Evolutionary conservation across 2,113 vertebrate species (phyloP), one percentile per base, ranked within the genome.

Genomic region (Muntiacus muntjak): DNA sequence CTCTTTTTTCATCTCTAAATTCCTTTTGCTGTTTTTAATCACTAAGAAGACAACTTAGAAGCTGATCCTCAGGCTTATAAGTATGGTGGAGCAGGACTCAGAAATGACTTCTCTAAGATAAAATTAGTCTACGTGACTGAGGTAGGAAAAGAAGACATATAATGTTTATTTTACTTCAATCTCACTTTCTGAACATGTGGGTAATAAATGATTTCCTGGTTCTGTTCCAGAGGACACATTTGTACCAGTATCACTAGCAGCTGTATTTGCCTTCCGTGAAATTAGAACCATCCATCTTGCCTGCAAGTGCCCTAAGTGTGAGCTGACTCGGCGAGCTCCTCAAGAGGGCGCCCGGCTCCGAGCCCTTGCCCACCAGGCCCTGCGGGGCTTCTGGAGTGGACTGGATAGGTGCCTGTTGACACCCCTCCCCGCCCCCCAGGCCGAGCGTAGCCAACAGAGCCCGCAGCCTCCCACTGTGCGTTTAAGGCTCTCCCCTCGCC

Each of bases 101-200:
- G 28, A 67, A 58, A 16, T 4, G 40, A 13, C 11, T 40, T 21
- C 43, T 64, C 25, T 13, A 9, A n/a, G 91, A 15, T 47, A 36
- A 17, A 54, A 36, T 33, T 0, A n/a, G 19, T 5, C 7, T 6
- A 2, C 0, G 0, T 21, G 4, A 1, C 26, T 6, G 13, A 1
- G 15, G 28, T 1, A 57, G 43, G 25, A 94, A 1, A 15, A 0
- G 26, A 30, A 33, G 81, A 47, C 43, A 76, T 0, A 4, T 1
- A 13, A 5, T 13, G 7, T 8, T 30, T 11, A n/a, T 2, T 26
- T 81, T n/a, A 54, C 40, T 43, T 76, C 40, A 36, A 14, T 15
- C 82, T 33, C 3, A 3, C 9, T 81, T 71, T 43, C 21, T 21
- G 45, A 82, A 58, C 21, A 36, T 2, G 47, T 0, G 9, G 52